These are phyloP conservation scores for Aptenodytes patagonicus DNA, from an alignment of 2,113 vertebrate genomes.

Conservation along the genomic window DNA sequence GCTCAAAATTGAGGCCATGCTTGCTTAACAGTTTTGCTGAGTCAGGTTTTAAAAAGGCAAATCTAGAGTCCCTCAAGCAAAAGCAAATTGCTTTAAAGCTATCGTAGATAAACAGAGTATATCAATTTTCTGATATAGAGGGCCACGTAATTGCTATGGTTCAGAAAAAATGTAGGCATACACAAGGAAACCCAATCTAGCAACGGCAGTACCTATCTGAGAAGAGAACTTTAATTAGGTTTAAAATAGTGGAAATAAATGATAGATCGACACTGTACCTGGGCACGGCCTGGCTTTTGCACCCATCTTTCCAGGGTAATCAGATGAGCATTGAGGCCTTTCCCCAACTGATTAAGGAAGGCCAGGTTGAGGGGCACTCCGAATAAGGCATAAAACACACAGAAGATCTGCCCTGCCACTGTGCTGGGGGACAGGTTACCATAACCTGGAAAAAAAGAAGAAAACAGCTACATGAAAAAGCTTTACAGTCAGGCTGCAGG, in stretches of 20 bases:
- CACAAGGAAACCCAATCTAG: background rate
- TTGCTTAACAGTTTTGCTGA: background rate
- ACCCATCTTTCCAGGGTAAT: slow-evolving; percentile 78
- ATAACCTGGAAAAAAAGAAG: slow-evolving; percentile 76
- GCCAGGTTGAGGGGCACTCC: slow-evolving; percentile 89
- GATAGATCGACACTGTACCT: slow-evolving; percentile 69
- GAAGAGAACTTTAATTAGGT: background rate
- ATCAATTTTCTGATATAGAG: background rate
- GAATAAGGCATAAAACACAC: slow-evolving; percentile 89
- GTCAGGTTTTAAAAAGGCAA: background rate
- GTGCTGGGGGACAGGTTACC: slow-evolving; percentile 91
- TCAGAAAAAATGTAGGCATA: background rate
- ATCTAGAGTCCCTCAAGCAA: background rate
- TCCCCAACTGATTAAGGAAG: slow-evolving; percentile 88
- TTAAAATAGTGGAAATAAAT: background rate
- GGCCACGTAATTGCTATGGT: background rate
- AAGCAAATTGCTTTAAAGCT: background rate
- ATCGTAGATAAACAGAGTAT: background rate
- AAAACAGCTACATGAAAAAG: background rate
- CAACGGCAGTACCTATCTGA: background rate
- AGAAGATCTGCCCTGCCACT: slow-evolving; percentile 87
- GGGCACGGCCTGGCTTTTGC: slow-evolving; percentile 75
- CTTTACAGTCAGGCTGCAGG: background rate
- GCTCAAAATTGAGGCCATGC: background rate
- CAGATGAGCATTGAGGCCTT: slow-evolving; percentile 78